Evolutionary conservation across 2,797 vertebrate genomes (phyloP).

Genomic region (Stomatorhinus walkeri): DNA sequence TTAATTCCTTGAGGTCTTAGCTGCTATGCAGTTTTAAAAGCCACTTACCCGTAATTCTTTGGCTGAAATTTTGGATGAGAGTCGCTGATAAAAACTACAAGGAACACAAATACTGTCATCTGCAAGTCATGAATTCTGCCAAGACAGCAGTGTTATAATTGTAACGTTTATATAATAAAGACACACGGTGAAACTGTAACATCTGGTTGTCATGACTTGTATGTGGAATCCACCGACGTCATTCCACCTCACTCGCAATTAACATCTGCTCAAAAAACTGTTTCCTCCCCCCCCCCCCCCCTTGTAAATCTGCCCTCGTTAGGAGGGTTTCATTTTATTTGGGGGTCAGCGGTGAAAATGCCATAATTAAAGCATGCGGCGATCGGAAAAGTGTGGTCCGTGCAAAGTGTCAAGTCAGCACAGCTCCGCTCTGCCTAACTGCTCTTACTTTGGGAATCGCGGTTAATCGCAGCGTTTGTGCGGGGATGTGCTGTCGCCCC

Average conservation of each 20-base stretch:
- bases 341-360: slow-evolving; percentile 47
- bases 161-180: slow-evolving; percentile 35
- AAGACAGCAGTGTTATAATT: not conserved
- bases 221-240: slow-evolving; percentile 53
- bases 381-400: slow-evolving; percentile 39
- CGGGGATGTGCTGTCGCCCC: not conserved
- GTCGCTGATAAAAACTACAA: not conserved
- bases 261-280: slow-evolving; percentile 66
- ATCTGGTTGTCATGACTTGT: slow-evolving; percentile 53
- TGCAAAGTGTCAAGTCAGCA: slow-evolving; percentile 31
- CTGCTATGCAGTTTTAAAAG: not conserved
- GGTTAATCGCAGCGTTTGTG: slow-evolving; percentile 30
- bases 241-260: slow-evolving; percentile 62
- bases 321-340: slow-evolving; percentile 36
- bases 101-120: not conserved
- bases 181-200: slow-evolving; percentile 50
- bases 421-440: slow-evolving; percentile 40
- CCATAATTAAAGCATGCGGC: slow-evolving; percentile 28
- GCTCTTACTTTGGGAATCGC: slow-evolving; percentile 27
- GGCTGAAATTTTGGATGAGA: not conserved
- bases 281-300: slow-evolving; percentile 35
- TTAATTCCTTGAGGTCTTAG: slow-evolving; percentile 5
- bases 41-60: not conserved
- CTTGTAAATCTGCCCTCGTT: slow-evolving; percentile 20
- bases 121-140: not conserved